A percentile compares a stretch with the other conserved stretches of the same genome.
Evolutionary conservation across 2,888 invertebrate genomes (phyloP).

Genomic region (Melipona beecheii): DNA sequence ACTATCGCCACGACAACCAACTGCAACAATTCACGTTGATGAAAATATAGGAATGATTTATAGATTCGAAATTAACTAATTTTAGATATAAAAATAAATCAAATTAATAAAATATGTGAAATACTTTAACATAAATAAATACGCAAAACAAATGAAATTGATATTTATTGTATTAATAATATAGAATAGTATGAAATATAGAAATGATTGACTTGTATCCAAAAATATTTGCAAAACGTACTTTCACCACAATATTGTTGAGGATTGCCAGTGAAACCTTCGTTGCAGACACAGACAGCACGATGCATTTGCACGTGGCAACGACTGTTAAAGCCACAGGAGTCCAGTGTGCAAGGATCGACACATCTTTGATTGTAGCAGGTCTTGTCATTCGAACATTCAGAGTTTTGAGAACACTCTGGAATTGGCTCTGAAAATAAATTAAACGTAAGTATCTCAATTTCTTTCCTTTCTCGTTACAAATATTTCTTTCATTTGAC

Average conservation of each 20-base stretch:
- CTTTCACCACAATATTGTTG: constrained; percentile 91
- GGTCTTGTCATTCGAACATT: constrained; percentile 93
- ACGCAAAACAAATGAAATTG: no score
- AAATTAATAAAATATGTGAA: background rate
- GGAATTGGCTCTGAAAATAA: constrained; percentile 84
- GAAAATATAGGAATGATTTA: no score
- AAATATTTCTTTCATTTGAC: no score
- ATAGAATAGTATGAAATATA: background rate
- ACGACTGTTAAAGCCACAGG: constrained; percentile 91
- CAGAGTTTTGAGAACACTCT: constrained; percentile 91
- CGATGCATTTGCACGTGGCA: constrained; percentile 92
- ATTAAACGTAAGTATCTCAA: constrained; percentile 41
- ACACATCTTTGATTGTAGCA: constrained; percentile 91
- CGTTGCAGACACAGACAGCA: constrained; percentile 92
- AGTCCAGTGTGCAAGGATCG: constrained; percentile 89
- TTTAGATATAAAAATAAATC: background rate
- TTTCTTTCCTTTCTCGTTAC: background rate
- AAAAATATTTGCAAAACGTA: constrained; percentile 83
- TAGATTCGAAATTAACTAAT: no score
- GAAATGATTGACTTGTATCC: background rate
- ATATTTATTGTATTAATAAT: no score
- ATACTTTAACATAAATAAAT: background rate
- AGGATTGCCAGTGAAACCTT: constrained; percentile 93
- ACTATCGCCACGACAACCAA: constrained; percentile 93
- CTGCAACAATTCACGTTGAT: constrained; percentile 79